Percentiles rank a stretch among this genome's conserved stretches.
phyloP scores from a whole-genome alignment of 2,113 vertebrate species.

The Paramisgurnus dabryanus region DNA sequence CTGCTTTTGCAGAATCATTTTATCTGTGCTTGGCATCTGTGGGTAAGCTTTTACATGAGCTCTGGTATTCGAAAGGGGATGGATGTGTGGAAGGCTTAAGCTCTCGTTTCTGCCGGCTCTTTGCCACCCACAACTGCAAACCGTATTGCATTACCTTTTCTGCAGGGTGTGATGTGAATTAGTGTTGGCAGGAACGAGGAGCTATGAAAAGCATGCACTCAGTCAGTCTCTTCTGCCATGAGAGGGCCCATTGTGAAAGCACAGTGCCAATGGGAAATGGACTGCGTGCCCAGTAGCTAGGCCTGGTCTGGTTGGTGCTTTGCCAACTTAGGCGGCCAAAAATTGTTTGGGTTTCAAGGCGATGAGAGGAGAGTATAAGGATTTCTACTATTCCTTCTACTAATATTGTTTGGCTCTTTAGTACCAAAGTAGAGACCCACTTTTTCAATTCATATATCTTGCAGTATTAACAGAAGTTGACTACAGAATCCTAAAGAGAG shows the following conservation, averaged over 20 bases:
- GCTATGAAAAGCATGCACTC: conserved; percentile 49
- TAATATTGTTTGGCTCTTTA: background rate
- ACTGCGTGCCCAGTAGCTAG: conserved; percentile 57
- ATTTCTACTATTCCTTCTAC: too few relatives aligned
- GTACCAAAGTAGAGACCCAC: background rate
- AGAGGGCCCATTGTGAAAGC: conserved; percentile 47
- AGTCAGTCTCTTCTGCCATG: conserved; percentile 25
- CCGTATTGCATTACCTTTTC: conserved; percentile 54
- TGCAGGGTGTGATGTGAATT: conserved; percentile 55
- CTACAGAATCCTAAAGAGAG: background rate
- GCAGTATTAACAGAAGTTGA: background rate
- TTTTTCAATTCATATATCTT: too few relatives aligned
- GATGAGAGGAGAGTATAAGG: conserved; percentile 50
- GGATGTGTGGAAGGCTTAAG: conserved; percentile 8
- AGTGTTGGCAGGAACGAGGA: conserved; percentile 51
- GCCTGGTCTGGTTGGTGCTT: conserved; percentile 55
- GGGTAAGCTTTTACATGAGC: background rate
- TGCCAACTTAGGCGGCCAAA: conserved; percentile 53
- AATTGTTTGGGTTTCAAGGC: conserved; percentile 55
- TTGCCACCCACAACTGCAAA: conserved; percentile 49
- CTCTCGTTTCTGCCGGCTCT: conserved; percentile 11
- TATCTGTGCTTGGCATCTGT: conserved; percentile 18
- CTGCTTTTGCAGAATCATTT: background rate
- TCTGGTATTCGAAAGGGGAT: background rate
- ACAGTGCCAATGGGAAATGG: conserved; percentile 53